Evolutionary conservation across 2,888 invertebrate genomes (phyloP), one percentile per base, ranked within the genome.

Genomic region (Drosophila subsilvestris): DNA sequence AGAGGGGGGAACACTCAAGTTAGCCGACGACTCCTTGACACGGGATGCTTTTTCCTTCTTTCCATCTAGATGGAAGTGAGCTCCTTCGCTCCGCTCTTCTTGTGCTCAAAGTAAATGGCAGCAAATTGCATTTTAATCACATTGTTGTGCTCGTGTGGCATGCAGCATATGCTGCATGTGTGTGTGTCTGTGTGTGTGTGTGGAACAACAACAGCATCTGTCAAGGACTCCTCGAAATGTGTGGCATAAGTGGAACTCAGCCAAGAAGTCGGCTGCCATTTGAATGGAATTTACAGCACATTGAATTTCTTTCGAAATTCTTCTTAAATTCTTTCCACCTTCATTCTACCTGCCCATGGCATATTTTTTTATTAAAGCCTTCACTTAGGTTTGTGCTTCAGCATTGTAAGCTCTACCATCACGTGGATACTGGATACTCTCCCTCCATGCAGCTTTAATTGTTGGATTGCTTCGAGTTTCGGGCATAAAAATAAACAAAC

Each of bases 81-180:
- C 54, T 65, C 65, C 60, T 68, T 80, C 54, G 20, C 25, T 20
- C 12, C 66, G 73, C 29, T 37, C n/a, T n/a, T n/a, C 70, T 57
- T 57, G 18, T 67, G 78, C 62, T 56, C 67, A 69, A 66, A 74
- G 79, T 75, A 84, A 83, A 83, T 69, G 81, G 59, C 87, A 68
- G 81, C 85, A 84, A 83, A 83, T 86, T 86, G 85, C 76, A 81
- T 75, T 83, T 84, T 86, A 84, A 83, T 86, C 81, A 81, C 85
- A 84, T 86, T 84, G 84, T 83, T 84, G 62, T 80, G 50, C 66
- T 62, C 29, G 12, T 69, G 62, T 60, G 69, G 69, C 69, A 62
- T 61, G 45, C 55, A 67, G 69, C 69, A 62, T 55, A 42, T 50
- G 22, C 22, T 25, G 65, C 67, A 68, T 37, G 27, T 60, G 59